Conservation (phyloP, 92 coral and sea anemone species). For the Umimayanthus kanabou region DNA sequence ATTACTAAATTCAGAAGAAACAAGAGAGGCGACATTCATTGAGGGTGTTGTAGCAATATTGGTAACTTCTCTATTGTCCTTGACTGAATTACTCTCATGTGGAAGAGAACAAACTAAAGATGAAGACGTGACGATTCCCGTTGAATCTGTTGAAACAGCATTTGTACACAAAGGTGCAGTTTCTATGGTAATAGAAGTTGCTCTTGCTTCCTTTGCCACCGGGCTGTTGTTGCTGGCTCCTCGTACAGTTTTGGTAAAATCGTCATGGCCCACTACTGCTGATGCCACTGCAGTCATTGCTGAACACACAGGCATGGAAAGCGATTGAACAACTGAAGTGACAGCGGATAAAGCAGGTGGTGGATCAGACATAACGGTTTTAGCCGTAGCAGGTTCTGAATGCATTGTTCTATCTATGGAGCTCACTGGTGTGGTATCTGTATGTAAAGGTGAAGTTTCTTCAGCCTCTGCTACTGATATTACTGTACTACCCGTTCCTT, state of each 20-base stretch:
- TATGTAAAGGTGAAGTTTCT: conserved; percentile 2
- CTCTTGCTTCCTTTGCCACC: not conserved
- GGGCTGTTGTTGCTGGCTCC: not conserved
- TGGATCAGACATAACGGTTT: not conserved
- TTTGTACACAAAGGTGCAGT: not conserved
- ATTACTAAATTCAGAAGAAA: not conserved
- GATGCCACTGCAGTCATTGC: not conserved
- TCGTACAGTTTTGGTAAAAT: not conserved
- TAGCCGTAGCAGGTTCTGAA: not conserved
- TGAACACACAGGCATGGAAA: conserved; percentile 18
- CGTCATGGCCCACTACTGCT: not conserved
- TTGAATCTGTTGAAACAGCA: not conserved
- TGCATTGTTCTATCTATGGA: not conserved
- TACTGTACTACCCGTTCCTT: not conserved
- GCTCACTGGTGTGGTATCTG: conserved; percentile 2
- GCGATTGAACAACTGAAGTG: conserved; percentile 12
- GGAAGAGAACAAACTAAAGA: conserved; percentile 7
- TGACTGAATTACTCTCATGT: not conserved
- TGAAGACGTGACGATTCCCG: not conserved
- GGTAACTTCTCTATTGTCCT: not conserved
- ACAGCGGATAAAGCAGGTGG: conserved; percentile 2
- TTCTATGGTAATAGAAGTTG: not conserved
- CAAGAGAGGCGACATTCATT: not conserved
- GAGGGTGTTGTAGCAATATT: not conserved
- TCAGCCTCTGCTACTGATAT: not conserved